Base-by-base conservation (phyloP, 2,113 vertebrate genomes). In the Ploceus nigricollis region DNA sequence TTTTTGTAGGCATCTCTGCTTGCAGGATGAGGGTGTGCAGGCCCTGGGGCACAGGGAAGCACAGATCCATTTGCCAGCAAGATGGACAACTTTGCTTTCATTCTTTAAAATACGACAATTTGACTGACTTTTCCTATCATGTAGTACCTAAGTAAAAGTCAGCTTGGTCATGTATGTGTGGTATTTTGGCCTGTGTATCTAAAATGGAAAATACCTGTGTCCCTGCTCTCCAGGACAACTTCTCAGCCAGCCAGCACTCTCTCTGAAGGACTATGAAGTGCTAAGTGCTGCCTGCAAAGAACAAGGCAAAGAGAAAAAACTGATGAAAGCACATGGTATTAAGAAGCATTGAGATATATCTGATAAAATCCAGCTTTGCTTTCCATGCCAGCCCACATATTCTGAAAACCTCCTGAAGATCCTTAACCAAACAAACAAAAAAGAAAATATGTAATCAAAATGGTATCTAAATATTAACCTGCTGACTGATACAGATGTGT, bases 241-340 rank as follows among this genome's bases (percentile, higher is more conserved):
- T 83, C 95, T 92, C 50, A 63, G 73, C 53, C 13, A 87, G 58
- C 27, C 88, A 91, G 57, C 28, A 53, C n/a, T 89, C 75, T 60
- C 37, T 87, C 93, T 84, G 60, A 95, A 96, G 89, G 66, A 71
- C 64, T 66, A 61, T 48, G 54, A 94, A 76, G 64, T 90, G 83
- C 65, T 82, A 92, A 93, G 56, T 93, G 71, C 44, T 75, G 82
- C 68, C 72, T 63, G 73, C 50, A 78, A 81, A 83, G 54, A 90
- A 63, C 27, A 83, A 90, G 50, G 42, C 15, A 1, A 10, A 70
- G 39, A 81, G 64, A 87, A 89, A 91, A 94, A 23, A 64, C 20
- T 75, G 68, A 78, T 78, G 56, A 91, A 94, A 94, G 18, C 31
- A 76, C 12, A 28, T n/a, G 31, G 45, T 69, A 31, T 89, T 93